Evolutionary conservation across 2,113 vertebrate species (phyloP), one percentile per base, ranked within the genome.

Genomic region (Rutilus rutilus): DNA sequence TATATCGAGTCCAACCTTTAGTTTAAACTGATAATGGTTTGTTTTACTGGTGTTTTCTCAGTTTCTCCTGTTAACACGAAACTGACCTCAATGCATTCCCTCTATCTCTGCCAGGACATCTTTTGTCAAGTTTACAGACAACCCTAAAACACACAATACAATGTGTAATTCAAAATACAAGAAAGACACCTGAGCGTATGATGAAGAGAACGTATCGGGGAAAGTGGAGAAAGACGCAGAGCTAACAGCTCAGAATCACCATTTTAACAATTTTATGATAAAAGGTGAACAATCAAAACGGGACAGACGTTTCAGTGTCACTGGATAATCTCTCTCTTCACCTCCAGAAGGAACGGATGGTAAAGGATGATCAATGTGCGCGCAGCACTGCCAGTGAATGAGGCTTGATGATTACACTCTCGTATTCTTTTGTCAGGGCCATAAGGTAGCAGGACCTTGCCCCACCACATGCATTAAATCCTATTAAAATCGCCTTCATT

Each of bases 401-500:
- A 89, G 87, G 33, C 74, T 86, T 86, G 73, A 75, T 88, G 86
- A 91, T 90, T 89, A 89, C 62, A 86, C 81, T 87, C 79, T 88
- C 83, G 83, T 80, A 86, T 90, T 89, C 85, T 86, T 87, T 73
- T 54, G 79, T 87, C 84, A 81, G 85, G 82, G 87, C 85, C 84
- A 84, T 78, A 78, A 86, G 85, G 87, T 86, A 87, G 83, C 78
- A 85, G 85, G 89, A 90, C 89, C 88, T 88, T 83, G 82, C 69
- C 90, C 89, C 84, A 83, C 88, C 85, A 87, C 88, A 90, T 89
- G 91, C 89, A 91, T 90, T 91, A 90, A 91, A 90, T 90, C 90
- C 91, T 90, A 90, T 91, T 91, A 91, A 87, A 90, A 90, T 83
- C 75, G 81, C 87, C 88, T 89, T 90, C 89, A 91, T 91, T 90